A percentile compares a stretch with the other conserved stretches of the same genome.
These are phyloP conservation scores for Tichodroma muraria DNA, from an alignment of 2,113 vertebrate genomes.

Conservation along the genomic window DNA sequence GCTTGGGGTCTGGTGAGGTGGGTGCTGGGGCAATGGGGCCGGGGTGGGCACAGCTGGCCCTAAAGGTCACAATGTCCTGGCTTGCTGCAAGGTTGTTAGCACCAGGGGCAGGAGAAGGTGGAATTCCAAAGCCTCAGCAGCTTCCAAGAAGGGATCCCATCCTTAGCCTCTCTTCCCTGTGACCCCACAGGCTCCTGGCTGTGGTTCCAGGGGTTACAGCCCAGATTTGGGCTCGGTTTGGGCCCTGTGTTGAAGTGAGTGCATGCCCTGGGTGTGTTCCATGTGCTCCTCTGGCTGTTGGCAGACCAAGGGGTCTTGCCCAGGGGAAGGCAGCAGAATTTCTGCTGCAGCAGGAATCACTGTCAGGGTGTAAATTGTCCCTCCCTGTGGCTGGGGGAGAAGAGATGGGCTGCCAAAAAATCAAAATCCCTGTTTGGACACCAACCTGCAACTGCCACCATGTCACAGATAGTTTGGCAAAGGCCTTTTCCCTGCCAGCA, in stretches of 20 bases:
- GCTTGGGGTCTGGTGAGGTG: neutral
- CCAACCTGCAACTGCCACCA: neutral
- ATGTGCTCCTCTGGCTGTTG: neutral
- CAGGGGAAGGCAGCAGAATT: neutral
- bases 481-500: neutral
- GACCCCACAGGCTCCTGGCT: neutral
- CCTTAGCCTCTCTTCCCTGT: neutral
- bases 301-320: too few species aligned
- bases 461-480: neutral
- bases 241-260: accelerated
- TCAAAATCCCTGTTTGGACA: neutral
- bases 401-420: neutral
- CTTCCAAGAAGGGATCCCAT: neutral
- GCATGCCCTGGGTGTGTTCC: neutral
- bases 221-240: neutral
- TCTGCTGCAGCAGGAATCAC: neutral
- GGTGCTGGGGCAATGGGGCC: neutral
- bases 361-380: neutral
- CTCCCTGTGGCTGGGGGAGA: neutral
- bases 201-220: neutral
- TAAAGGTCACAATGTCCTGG: too few species aligned
- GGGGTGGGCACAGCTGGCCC: neutral
- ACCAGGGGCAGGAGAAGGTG: neutral
- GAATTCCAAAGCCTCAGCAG: neutral
- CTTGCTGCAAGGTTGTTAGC: accelerated